phyloP scores from a whole-genome alignment of 2,888 invertebrate genomes.

The Microplitis deprimator region DNA sequence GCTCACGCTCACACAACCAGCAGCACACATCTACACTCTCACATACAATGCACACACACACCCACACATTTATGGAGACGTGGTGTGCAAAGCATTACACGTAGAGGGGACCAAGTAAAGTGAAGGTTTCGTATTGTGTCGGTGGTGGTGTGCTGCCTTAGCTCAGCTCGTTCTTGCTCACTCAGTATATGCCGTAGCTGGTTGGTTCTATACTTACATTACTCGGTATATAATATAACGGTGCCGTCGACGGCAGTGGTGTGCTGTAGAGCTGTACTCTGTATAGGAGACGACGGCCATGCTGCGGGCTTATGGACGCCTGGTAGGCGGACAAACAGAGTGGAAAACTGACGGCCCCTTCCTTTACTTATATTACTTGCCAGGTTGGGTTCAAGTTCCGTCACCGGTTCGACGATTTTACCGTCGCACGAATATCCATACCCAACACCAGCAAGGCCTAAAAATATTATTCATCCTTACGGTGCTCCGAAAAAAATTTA shows the following conservation, averaged over 20 bases:
- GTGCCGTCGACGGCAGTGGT: conserved; percentile 54
- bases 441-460: not conserved
- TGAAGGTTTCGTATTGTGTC: not conserved
- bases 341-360: conserved; percentile 60
- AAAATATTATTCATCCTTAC: not conserved
- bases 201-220: conserved; percentile 25
- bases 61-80: not conserved
- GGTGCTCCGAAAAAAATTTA: not conserved
- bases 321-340: conserved; percentile 55
- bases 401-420: conserved; percentile 32
- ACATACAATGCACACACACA: not conserved
- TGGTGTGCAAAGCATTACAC: no score
- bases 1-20: not conserved
- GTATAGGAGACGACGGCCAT: conserved; percentile 55
- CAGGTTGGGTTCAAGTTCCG: conserved; percentile 36
- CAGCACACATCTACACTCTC: not conserved
- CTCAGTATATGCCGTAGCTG: conserved; percentile 56
- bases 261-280: no score
- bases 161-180: conserved; percentile 61
- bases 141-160: conserved; percentile 24
- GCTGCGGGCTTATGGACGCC: conserved; percentile 64
- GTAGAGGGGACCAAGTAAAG: not conserved
- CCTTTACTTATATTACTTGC: conserved; percentile 43
- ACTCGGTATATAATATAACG: conserved; percentile 61
- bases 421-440: conserved; percentile 29